Evolutionary conservation across 2,113 vertebrate genomes (phyloP).

Genomic region (Psilopsiagon aymara): DNA sequence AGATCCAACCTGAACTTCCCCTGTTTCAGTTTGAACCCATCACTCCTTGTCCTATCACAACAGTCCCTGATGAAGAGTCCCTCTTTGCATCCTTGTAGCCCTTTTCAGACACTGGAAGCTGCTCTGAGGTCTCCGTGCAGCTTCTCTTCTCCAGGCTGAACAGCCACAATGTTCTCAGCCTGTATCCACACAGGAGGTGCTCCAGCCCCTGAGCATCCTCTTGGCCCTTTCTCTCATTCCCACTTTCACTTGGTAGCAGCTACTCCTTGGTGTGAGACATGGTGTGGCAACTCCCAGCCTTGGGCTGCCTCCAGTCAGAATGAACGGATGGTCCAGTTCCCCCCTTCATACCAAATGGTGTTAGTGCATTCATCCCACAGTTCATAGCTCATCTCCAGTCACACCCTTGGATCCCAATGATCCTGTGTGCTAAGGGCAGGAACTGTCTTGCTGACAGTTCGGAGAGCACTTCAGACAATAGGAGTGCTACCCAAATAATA

Average conservation of each 20-base stretch:
- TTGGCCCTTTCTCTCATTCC: not conserved
- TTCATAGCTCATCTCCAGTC: constrained; percentile 29
- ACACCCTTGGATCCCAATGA: constrained; percentile 12
- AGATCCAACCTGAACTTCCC: no score
- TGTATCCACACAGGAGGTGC: not conserved
- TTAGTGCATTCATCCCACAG: not conserved
- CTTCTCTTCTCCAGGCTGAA: no score
- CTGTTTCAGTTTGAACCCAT: no score
- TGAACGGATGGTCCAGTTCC: not conserved
- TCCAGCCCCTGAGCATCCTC: not conserved
- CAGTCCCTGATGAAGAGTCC: no score
- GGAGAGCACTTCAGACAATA: not conserved
- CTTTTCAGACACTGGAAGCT: no score
- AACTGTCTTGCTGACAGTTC: not conserved
- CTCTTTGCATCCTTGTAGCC: no score
- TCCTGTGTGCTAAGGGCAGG: not conserved
- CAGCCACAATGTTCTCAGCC: no score
- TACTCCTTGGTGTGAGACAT: fast-evolving
- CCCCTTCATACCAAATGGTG: not conserved
- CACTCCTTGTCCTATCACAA: no score
- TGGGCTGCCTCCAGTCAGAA: fast-evolving
- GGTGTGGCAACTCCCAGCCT: fast-evolving
- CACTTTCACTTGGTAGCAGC: not conserved
- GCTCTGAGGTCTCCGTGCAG: no score
- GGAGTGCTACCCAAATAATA: not conserved